These are phyloP conservation scores for Meandrusa payeni DNA, from an alignment of 2,888 invertebrate genomes.

Conservation along the genomic window DNA sequence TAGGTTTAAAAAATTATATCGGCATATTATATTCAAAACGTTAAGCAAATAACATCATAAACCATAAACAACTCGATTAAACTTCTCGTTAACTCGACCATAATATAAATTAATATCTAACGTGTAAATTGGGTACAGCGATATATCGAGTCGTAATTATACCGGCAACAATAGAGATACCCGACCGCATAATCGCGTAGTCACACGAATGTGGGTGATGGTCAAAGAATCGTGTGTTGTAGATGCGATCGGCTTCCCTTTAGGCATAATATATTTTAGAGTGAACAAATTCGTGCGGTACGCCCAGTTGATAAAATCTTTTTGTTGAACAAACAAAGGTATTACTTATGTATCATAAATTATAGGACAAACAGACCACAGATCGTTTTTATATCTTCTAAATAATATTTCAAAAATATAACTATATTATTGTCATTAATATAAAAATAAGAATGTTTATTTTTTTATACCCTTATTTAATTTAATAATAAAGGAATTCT, in stretches of 20 bases:
- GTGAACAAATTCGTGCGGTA: conserved; percentile 3
- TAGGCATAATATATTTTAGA: conserved; percentile 15
- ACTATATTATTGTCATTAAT: neutral
- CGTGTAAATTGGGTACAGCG: conserved; percentile 44
- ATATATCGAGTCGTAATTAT: conserved; percentile 44
- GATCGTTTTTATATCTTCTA: too few relatives aligned
- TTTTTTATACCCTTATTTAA: too few relatives aligned
- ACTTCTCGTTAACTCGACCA: conserved; percentile 30
- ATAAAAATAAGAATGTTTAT: too few relatives aligned
- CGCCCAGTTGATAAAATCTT: conserved; percentile 12
- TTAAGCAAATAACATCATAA: too few relatives aligned
- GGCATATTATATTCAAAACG: too few relatives aligned
- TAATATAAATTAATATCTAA: conserved; percentile 51
- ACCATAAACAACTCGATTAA: too few relatives aligned
- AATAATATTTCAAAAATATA: too few relatives aligned
- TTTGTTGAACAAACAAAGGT: conserved; percentile 12
- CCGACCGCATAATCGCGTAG: conserved; percentile 38
- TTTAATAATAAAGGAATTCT: too few relatives aligned
- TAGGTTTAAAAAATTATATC: too few relatives aligned
- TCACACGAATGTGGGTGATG: conserved; percentile 27
- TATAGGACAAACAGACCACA: conserved; percentile 2
- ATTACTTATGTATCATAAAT: conserved; percentile 13
- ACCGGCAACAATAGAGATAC: conserved; percentile 42
- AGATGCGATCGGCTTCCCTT: conserved; percentile 19
- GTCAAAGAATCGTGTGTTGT: conserved; percentile 29